phyloP scores from a whole-genome alignment of 2,888 invertebrate species.

The Pollenia amentaria region DNA sequence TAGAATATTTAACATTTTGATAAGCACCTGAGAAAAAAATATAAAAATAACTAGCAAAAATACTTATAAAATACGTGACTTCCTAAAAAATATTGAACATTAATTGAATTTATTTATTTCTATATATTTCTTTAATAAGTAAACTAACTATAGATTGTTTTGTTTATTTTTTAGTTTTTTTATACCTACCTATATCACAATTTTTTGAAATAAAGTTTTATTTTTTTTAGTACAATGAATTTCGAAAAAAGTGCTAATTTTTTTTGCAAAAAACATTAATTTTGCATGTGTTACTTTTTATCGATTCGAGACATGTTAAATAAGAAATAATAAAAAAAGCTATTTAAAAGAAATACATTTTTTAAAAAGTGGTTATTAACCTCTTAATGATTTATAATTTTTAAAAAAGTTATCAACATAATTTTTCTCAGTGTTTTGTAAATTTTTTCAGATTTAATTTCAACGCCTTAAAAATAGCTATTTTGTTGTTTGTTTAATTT shows the following conservation, averaged over 20 bases:
- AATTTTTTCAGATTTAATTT: no score
- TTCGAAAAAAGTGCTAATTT: conserved; percentile 3
- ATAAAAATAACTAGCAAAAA: conserved; percentile 7
- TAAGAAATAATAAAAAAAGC: not conserved
- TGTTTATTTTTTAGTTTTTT: not conserved
- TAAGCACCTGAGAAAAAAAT: not conserved
- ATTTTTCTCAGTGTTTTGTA: not conserved
- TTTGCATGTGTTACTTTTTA: conserved; percentile 10
- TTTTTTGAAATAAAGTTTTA: no score
- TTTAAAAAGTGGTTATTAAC: conserved; percentile 7
- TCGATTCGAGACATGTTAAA: not conserved
- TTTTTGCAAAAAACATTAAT: not conserved
- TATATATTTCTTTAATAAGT: not conserved
- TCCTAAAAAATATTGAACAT: conserved; percentile 46
- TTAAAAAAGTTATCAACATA: not conserved
- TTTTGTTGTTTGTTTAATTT: no score
- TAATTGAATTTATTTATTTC: conserved; percentile 13
- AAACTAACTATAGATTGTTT: not conserved
- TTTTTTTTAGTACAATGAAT: no score
- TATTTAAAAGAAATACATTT: not conserved
- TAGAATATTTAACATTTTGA: conserved; percentile 3
- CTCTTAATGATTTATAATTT: not conserved
- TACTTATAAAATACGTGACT: conserved; percentile 53
- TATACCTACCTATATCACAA: no score
- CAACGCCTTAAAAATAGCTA: no score